Evolutionary conservation across 2,113 vertebrate genomes (phyloP), one percentile per base, ranked within the genome.

Genomic region (Pogona vitticeps): DNA sequence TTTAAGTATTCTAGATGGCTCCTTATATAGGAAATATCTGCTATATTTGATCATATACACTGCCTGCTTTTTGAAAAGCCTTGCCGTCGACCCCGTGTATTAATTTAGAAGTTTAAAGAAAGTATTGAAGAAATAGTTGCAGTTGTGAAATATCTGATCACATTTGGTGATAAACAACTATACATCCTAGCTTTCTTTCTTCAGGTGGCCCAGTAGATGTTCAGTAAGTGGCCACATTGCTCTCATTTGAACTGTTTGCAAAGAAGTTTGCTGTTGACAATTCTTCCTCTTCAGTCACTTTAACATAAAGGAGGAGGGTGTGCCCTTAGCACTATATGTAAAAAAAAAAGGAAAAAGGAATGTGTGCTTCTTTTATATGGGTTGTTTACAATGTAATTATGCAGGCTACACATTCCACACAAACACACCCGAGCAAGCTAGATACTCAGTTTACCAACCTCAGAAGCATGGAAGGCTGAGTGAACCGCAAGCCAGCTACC

Each of bases 1-100:
- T 91, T 77, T 83, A 92, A 59, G 92, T 86, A 92, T 88, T 94
- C 88, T 90, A 91, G 94, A 92, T 90, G 82, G 79, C 68, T 87
- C 92, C 81, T 42, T 67, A 89, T 85, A 91, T 8, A 89, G 82
- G 82, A 89, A 93, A 42, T 15, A 61, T 93, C 92, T 90, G 75
- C 82, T 86, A 5, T 58, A 52, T 88, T 92, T 79, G 59, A 82
- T 93, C 56, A 78, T 91, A n/a, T 72, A 36, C 40, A 88, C 38
- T 36, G 42, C 83, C 84, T 79, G 82, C 28, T 1, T 42, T 76
- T 86, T 78, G n/a, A 82, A 90, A 92, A 76, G 46, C 78, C 90
- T 86, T 88, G 2, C 21, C 87, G 61, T 90, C 52, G 90, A 92
- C 89, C 89, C 73, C 80, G 36, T 79, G 85, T 2, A 0, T n/a